These are phyloP conservation scores for Adineta ricciae DNA, from an alignment of 2,888 invertebrate species.

Conservation along the genomic window DNA sequence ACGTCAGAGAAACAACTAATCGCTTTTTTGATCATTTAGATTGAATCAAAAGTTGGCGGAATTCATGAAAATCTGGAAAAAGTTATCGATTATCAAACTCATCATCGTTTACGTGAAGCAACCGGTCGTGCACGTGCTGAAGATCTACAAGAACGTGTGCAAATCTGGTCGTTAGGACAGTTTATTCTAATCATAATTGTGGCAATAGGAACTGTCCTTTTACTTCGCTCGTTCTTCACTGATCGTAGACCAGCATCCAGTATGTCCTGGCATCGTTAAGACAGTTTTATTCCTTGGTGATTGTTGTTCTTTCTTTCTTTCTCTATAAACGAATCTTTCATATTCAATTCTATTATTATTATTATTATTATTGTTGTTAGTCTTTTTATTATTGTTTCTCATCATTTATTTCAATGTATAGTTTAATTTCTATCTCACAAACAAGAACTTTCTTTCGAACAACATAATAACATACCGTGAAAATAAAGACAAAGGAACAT, in stretches of 20 bases:
- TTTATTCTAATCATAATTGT: slow-evolving; percentile 40
- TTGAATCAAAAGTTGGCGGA: slow-evolving; percentile 80
- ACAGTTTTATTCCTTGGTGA: too few species aligned
- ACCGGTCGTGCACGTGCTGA: slow-evolving; percentile 89
- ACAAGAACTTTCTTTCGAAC: background rate
- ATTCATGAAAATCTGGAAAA: slow-evolving; percentile 77
- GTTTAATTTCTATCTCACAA: background rate
- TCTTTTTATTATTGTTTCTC: background rate
- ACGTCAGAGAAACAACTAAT: too few species aligned
- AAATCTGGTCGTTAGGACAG: slow-evolving; percentile 42
- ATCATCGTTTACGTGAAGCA: slow-evolving; percentile 83
- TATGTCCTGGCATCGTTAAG: background rate
- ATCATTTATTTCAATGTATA: background rate
- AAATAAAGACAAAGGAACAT: background rate
- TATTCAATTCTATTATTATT: background rate
- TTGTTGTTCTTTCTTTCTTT: too few species aligned
- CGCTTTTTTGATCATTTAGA: slow-evolving; percentile 40
- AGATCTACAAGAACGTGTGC: slow-evolving; percentile 73
- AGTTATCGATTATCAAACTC: slow-evolving; percentile 88
- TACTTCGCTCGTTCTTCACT: slow-evolving; percentile 43
- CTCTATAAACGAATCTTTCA: background rate
- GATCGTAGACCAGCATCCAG: slow-evolving; percentile 2
- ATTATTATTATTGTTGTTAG: background rate
- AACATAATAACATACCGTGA: background rate
- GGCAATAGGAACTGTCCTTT: slow-evolving; percentile 43